A percentile compares a stretch with the other conserved stretches of the same genome.
Evolutionary conservation across 2,797 vertebrate species (phyloP).

Genomic region (Babyrousa celebensis): DNA sequence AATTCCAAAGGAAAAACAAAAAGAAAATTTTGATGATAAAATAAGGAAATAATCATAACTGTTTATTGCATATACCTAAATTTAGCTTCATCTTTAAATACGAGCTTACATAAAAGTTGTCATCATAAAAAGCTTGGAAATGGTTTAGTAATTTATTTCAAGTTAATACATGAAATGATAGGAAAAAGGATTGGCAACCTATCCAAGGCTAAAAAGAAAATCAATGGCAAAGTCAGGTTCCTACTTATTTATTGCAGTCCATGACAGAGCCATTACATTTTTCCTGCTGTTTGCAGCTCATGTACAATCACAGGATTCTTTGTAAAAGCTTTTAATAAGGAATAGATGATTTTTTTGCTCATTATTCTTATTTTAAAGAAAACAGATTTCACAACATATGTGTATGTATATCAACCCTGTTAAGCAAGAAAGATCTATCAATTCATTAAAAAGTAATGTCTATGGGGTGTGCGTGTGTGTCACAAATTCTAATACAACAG

Average conservation of each 20-base stretch:
- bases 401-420: not conserved
- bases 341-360: not conserved
- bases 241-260: not conserved
- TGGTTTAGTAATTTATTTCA: not conserved
- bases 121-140: not conserved
- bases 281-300: not conserved
- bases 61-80: not conserved
- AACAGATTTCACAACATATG: not conserved
- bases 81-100: not conserved
- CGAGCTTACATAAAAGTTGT: not conserved
- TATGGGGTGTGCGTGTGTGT: not conserved
- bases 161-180: not conserved
- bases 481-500: not conserved
- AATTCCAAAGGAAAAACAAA: not conserved
- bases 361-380: slow-evolving; percentile 43
- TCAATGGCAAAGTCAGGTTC: not conserved
- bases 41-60: not conserved
- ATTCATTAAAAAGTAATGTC: slow-evolving; percentile 20
- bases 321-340: slow-evolving; percentile 3
- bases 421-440: not conserved
- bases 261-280: not conserved
- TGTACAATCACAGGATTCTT: not conserved
- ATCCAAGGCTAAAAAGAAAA: not conserved
- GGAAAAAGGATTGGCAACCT: not conserved
- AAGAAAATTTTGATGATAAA: not conserved